phyloP scores from a whole-genome alignment of 2,797 vertebrate genomes.

The Tokudaia muenninki region DNA sequence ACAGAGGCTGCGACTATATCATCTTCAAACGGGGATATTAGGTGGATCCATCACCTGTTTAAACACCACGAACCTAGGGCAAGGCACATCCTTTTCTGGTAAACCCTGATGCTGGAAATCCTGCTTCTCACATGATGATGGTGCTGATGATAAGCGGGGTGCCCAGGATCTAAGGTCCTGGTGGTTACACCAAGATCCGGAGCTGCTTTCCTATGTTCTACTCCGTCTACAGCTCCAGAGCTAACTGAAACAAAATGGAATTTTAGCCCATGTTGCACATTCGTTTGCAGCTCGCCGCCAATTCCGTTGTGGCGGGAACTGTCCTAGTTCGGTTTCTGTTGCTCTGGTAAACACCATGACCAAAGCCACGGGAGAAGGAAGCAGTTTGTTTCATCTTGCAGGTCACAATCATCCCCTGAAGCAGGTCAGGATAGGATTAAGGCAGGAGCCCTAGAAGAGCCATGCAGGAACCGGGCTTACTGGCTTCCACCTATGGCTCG shows the following conservation, averaged over 20 bases:
- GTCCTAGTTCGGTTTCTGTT: neutral
- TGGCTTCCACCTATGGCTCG: neutral
- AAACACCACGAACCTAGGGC: neutral
- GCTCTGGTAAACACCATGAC: neutral
- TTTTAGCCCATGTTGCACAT: neutral
- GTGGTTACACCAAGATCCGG: neutral
- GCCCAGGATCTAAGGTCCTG: neutral
- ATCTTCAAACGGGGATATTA: conserved; percentile 73
- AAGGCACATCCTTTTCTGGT: neutral
- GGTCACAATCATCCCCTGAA: too few species aligned
- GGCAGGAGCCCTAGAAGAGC: neutral
- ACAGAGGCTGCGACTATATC: conserved; percentile 75
- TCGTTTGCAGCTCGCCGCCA: neutral
- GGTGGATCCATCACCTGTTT: conserved; percentile 38
- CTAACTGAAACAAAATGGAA: neutral
- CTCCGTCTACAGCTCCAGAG: neutral
- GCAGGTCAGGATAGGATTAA: too few species aligned
- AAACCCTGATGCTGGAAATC: neutral
- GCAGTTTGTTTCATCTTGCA: neutral
- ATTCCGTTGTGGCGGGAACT: neutral
- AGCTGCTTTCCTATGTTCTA: neutral
- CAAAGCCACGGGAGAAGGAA: neutral
- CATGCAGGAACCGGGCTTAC: neutral
- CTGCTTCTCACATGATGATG: neutral
- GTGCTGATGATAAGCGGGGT: neutral